Conservation (phyloP, 2,797 vertebrate genomes). For the Fundulus diaphanus region DNA sequence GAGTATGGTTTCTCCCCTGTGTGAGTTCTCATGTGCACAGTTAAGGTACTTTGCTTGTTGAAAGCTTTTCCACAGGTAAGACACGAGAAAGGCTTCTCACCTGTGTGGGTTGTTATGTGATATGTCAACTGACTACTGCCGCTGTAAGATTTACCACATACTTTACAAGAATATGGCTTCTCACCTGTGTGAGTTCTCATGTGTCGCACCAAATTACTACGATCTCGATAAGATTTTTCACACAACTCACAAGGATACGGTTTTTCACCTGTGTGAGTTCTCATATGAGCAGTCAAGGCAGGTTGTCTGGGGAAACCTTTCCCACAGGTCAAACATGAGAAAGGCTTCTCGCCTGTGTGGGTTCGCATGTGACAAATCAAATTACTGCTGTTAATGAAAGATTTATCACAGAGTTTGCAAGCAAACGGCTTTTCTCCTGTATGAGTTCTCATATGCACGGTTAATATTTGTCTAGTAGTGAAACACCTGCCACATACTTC, state of each 20-base stretch:
- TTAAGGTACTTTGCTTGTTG: slow-evolving; percentile 4
- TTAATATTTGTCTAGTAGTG: background rate
- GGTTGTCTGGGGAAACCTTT: background rate
- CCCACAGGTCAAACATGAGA: background rate
- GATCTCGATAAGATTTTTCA: background rate
- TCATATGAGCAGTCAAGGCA: background rate
- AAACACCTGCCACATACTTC: slow-evolving; percentile 2
- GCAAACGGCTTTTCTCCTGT: background rate
- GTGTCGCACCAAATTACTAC: slow-evolving; percentile 4
- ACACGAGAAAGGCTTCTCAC: slow-evolving; percentile 4
- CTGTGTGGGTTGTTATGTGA: slow-evolving; percentile 1
- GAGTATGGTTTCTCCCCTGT: background rate
- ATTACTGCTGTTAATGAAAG: background rate
- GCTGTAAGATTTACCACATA: slow-evolving; percentile 1
- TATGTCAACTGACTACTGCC: slow-evolving; percentile 3
- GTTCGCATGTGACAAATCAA: background rate
- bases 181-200: background rate
- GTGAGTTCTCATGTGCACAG: slow-evolving; percentile 1
- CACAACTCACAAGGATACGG: slow-evolving; percentile 1
- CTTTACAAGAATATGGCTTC: background rate
- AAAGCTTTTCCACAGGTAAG: slow-evolving; percentile 1
- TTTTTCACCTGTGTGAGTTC: background rate
- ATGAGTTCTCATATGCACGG: background rate
- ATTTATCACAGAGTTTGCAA: slow-evolving; percentile 5
- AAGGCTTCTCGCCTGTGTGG: background rate